Evolutionary conservation across 2,888 invertebrate species (phyloP), one percentile per base, ranked within the genome.

Genomic region (Morpho helenor): DNA sequence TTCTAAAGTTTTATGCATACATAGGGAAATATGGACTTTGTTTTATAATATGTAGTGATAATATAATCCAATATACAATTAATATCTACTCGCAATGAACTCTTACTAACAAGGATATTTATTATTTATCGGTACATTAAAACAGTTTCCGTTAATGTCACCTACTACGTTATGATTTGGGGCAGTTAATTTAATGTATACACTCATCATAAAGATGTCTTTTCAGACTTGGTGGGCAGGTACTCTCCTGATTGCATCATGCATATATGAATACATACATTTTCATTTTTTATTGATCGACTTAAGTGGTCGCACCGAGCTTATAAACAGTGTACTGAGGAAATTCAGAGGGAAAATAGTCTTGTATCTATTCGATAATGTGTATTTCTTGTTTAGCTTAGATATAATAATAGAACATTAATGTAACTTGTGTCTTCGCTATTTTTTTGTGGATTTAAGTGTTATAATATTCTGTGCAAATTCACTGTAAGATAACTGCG

Each of bases 241-340:
- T 46, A 51, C 52, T 45, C 31, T 66, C 68, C 69, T 65, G 68
- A 69, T 72, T 73, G 73, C 71, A 71, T 73, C 71, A 69, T 67
- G 68, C 66, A 68, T 69, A 16, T 45, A 45, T 39, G 41, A 65
- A 40, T 53, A 7, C 64, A 57, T 62, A 63, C 71, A 70, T 75
- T 76, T 77, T 77, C 75, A 78, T 71, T 76, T 79, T 72, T 77
- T 74, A 79, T 73, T 71, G 67, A 61, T 71, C 65, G 64, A 66
- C 62, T 67, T 63, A 67, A 68, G 68, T 64, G 71, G 66, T 76
- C 79, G 76, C 71, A 75, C 57, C 60, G 70, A 68, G 65, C 68
- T 71, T 72, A 73, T 69, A 70, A 67, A 69, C 71, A 66, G 72
- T 63, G 60, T 60, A 60, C 69, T 63, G 67, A 69, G 73, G 74